These are phyloP conservation scores for Hypothenemus hampei DNA, from an alignment of 1,140 invertebrate species.

Conservation along the genomic window DNA sequence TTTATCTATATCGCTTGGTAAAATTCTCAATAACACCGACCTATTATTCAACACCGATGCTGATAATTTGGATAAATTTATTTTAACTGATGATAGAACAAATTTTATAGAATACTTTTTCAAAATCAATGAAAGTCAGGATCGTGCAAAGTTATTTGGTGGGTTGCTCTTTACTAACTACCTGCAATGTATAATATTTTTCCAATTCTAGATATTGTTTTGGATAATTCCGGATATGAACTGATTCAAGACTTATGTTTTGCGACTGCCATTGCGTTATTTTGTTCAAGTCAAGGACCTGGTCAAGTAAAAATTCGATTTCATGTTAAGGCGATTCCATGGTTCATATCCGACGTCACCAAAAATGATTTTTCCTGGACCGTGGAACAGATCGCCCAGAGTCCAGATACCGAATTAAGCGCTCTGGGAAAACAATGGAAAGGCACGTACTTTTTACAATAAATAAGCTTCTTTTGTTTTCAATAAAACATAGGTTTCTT, in stretches of 20 bases:
- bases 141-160: too few species aligned
- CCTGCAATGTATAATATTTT: conserved; percentile 17
- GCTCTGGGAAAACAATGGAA: conserved; percentile 54
- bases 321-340: conserved; percentile 86
- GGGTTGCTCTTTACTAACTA: too few species aligned
- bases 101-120: conserved; percentile 44
- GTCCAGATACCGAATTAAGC: conserved; percentile 39
- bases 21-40: conserved; percentile 37
- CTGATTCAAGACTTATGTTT: conserved; percentile 86
- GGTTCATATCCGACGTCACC: conserved; percentile 94
- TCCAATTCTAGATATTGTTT: conserved; percentile 75
- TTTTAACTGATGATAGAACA: conserved; percentile 65
- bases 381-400: conserved; percentile 47
- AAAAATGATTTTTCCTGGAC: conserved; percentile 71
- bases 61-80: conserved; percentile 60
- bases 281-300: conserved; percentile 45
- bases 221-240: conserved; percentile 95
- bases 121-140: background rate
- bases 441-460: background rate
- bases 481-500: conserved; percentile 45
- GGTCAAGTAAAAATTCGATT: conserved; percentile 66
- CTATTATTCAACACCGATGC: conserved; percentile 18
- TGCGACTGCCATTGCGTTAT: conserved; percentile 63
- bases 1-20: conserved; percentile 77
- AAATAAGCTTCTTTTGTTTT: background rate